Base-by-base conservation (phyloP, 2,888 invertebrate species). In the Electrophaes corylata region DNA sequence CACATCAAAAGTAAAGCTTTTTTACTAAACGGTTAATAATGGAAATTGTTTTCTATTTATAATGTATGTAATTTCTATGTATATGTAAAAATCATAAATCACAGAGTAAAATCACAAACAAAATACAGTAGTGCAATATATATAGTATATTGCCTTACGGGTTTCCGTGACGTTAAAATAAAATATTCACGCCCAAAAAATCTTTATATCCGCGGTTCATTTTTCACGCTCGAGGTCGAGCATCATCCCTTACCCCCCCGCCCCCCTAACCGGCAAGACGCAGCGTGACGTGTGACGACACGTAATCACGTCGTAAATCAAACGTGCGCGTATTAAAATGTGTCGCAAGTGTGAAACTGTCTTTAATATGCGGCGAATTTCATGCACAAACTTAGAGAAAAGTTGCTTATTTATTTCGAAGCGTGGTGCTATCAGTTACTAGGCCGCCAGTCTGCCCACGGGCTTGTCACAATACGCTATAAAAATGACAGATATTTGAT, bases 291-390 rank as follows among this genome's bases (percentile, higher is more conserved):
- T 37, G 51, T 57, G 53, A 53, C 53, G 53, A 41, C 50, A 26
- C 49, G 40, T 73, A 72, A 74, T 73, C 72, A 70, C 69, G 50
- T 70, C 74, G 68, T 78, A 72, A 71, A 78, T 78, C 76, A 78
- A 64, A 60, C 57, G 46, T 51, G 55, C 54, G 50, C 47, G 48
- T 66, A 67, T 70, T 66, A 66, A 67, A 65, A 68, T 64, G 55
- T 63, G 41, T 39, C 53, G 49, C 35, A 44, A 45, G 29, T 35
- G 55, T 56, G 55, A 64, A 45, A 47, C 56, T 46, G 57, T 23
- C 48, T 48, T 51, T 40, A 46, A 46, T 39, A 50, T 12, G 46
- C 26, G 29, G 39, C 43, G 19, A 39, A 39, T 31, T 16, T 45
- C 5, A 8, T 45, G 3, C 16, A 20, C 5, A 20, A 5, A 4